These are phyloP conservation scores for Trachelipus rathkii DNA, from an alignment of 1,140 invertebrate genomes.

Conservation along the genomic window DNA sequence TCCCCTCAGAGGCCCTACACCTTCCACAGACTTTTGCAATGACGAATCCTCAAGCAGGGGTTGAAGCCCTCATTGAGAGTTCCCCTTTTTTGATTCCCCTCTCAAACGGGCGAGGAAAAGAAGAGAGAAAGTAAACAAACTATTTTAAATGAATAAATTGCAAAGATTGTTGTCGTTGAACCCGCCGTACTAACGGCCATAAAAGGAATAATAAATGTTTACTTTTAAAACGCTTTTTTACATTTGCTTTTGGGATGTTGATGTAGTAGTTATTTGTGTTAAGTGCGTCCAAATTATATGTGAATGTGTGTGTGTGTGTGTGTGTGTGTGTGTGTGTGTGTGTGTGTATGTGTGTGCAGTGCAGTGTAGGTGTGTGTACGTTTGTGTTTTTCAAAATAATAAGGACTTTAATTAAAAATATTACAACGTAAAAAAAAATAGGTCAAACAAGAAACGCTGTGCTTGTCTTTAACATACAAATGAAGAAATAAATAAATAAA, in stretches of 20 bases:
- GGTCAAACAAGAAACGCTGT: too few species aligned
- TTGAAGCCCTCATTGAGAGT: neutral
- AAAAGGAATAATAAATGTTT: slow-evolving; percentile 1
- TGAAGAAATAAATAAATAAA: too few species aligned
- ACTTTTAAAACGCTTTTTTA: neutral
- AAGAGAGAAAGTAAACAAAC: neutral
- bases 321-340: too few species aligned
- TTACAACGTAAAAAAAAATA: too few species aligned
- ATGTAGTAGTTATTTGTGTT: neutral
- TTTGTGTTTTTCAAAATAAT: too few species aligned
- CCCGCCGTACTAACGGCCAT: neutral
- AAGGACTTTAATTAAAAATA: too few species aligned
- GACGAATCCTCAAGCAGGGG: neutral
- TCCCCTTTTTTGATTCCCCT: neutral
- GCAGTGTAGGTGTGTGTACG: too few species aligned
- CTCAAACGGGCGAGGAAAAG: neutral
- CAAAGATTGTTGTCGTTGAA: neutral
- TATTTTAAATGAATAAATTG: slow-evolving; percentile 1
- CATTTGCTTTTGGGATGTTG: neutral
- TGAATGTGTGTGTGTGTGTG: too few species aligned
- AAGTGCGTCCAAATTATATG: too few species aligned
- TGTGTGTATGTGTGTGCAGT: too few species aligned
- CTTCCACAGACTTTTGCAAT: neutral
- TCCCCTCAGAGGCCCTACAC: neutral
- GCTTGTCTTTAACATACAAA: too few species aligned